Base-by-base conservation (phyloP, 53 echinoderm and acorn worm genomes). In the Paracentrotus lividus region DNA sequence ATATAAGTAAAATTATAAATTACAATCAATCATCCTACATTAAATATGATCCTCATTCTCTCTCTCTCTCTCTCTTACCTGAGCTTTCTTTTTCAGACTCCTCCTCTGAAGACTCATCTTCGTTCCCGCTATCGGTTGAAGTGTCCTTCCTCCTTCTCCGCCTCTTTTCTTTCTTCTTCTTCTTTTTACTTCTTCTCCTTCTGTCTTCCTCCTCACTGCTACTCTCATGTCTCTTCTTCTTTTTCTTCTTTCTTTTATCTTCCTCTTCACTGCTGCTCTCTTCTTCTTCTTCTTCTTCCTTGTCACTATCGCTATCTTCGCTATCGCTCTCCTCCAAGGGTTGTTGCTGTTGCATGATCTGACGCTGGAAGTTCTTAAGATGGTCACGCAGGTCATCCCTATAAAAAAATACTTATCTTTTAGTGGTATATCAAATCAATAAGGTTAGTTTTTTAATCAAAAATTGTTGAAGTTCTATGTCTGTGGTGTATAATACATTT, bases 351-450 rank as follows among this genome's bases (percentile, higher is more conserved):
- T 94, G 96, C 99, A 99, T 99, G 89, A 99, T 99, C 94, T 95
- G 93, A 8, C 95, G 94, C 64, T 97, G 99, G 49, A 96, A 95
- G 69, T 96, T 95, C 91, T 97, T 97, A 8, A 99, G 95, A 47
- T 99, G 99, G 18, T 97, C 97, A 60, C 99, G 88, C 38, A 99
- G 93, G 75, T 99, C 97, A 91, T 99, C 99, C 85, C 99, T 99
- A 90, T 4, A 85, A 47, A n/a, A 47, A n/a, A n/a, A n/a, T n/a
- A n/a, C n/a, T n/a, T n/a, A n/a, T n/a, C n/a, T n/a, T n/a, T n/a
- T n/a, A 27, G 44, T 85, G 85, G 24, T 85, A 76, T 15, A 23
- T 15, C 12, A 9, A 32, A 13, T 68, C 27, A 68, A 68, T 68
- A n/a, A n/a, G n/a, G n/a, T n/a, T n/a, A n/a, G n/a, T n/a, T n/a